A percentile compares a stretch with the other conserved stretches of the same genome.
phyloP scores from a whole-genome alignment of 2,113 vertebrate species.

The Terrapene triunguis region DNA sequence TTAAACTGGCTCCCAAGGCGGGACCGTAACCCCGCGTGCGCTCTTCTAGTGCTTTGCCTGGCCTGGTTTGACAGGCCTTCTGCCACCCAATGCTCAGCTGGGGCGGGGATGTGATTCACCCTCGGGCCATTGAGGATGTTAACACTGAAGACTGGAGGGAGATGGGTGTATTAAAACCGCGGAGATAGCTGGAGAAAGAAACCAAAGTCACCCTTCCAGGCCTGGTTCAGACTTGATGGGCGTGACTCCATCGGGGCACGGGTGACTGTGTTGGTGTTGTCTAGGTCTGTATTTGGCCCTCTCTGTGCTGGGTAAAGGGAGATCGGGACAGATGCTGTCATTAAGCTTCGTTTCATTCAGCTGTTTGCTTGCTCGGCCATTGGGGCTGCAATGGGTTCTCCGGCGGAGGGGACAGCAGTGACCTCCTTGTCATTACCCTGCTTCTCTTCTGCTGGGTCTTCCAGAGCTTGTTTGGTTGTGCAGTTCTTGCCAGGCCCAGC shows the following conservation, averaged over 20 bases:
- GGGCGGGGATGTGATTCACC: too few relatives aligned
- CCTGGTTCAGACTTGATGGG: neutral
- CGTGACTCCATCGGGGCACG: neutral
- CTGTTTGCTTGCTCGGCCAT: too few relatives aligned
- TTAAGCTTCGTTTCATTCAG: neutral
- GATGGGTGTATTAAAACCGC: too few relatives aligned
- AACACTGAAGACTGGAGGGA: too few relatives aligned
- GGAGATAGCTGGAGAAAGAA: too few relatives aligned
- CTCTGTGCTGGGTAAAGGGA: neutral
- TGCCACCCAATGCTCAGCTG: too few relatives aligned
- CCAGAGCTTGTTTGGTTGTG: constrained; percentile 36
- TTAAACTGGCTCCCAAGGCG: too few relatives aligned
- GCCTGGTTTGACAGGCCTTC: too few relatives aligned
- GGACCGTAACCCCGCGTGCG: too few relatives aligned
- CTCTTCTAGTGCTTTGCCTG: too few relatives aligned
- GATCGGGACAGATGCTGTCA: neutral
- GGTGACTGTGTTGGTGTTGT: neutral
- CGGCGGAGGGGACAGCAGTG: neutral
- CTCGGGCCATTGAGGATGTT: too few relatives aligned
- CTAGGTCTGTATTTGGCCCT: neutral
- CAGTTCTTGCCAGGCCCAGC: constrained; percentile 55
- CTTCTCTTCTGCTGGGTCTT: constrained; percentile 39
- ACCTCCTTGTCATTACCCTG: neutral
- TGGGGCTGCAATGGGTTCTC: neutral
- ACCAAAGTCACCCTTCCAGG: neutral